Percentiles rank a stretch among this genome's conserved stretches.
phyloP scores from a whole-genome alignment of 1,140 invertebrate genomes.

The Drosophila rufa region DNA sequence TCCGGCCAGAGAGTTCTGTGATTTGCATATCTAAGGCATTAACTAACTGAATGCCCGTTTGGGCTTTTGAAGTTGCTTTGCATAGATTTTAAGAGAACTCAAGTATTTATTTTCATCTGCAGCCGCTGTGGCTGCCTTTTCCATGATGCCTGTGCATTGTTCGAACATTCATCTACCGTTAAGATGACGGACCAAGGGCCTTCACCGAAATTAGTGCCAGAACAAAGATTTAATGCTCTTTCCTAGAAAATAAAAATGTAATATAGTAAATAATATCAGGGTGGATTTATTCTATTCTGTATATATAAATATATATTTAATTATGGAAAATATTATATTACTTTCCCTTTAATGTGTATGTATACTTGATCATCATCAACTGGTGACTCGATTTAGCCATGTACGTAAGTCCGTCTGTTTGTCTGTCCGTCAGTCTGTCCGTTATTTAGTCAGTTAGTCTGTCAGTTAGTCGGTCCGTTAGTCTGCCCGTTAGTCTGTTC shows the following conservation, averaged over 20 bases:
- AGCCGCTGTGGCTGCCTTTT: conserved; percentile 31
- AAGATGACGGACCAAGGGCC: conserved; percentile 21
- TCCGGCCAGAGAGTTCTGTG: conserved; percentile 43
- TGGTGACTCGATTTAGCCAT: neutral
- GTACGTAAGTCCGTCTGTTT: too few relatives aligned
- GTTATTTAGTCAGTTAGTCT: too few relatives aligned
- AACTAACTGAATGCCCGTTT: conserved; percentile 70
- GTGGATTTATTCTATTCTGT: neutral
- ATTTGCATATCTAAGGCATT: conserved; percentile 82
- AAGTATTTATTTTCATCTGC: conserved; percentile 63
- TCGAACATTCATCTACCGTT: conserved; percentile 71
- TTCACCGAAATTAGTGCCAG: neutral
- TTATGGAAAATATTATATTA: too few relatives aligned
- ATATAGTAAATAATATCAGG: neutral
- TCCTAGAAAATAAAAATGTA: neutral
- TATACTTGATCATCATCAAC: too few relatives aligned
- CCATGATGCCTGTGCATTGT: conserved; percentile 62
- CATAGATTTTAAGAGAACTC: conserved; percentile 74
- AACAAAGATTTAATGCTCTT: conserved; percentile 17
- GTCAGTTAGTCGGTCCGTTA: too few relatives aligned
- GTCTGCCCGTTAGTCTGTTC: too few relatives aligned
- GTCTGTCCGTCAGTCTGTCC: too few relatives aligned
- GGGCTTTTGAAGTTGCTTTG: conserved; percentile 66
- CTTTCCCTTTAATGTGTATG: too few relatives aligned
- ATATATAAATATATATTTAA: too few relatives aligned